Base-by-base conservation (phyloP, 2,888 invertebrate genomes). In the Osmoderma eremita region DNA sequence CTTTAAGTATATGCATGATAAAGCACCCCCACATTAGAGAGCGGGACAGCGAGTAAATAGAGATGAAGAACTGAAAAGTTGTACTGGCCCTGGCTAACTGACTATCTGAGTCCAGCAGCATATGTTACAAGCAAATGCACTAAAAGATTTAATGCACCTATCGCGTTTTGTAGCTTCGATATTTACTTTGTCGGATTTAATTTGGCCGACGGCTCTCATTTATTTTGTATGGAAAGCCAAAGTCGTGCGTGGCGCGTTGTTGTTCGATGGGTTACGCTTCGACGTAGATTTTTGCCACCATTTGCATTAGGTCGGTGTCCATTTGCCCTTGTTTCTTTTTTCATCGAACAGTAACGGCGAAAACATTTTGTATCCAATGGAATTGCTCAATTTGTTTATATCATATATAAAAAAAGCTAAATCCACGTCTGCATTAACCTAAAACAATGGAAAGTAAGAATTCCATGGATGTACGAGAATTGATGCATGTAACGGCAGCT, bases 121-220 rank as follows among this genome's bases (percentile, higher is more conserved):
- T 63, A 36, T 63, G 64, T 67, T 69, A 71, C 71, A 68, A 72
- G 70, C 71, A 64, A 67, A 74, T 78, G 77, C 75, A 76, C 74
- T 75, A 73, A 75, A 74, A 78, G 76, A 78, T 78, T 78, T 78
- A 78, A 78, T 78, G 75, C 75, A 63, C 39, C 67, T 63, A 58
- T 58, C 63, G 54, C 64, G 56, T 67, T 56, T 41, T 38, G 51
- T 50, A 36, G 49, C 56, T 48, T 20, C 56, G 56, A 56, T 65
- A 41, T 56, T 56, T 56, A 41, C 56, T 56, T 56, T 56, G n/a
- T 41, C 39, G 56, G 41, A 56, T 56, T 56, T 56, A 56, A 56
- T 56, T 56, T 41, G 41, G n/a, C 22, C 56, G 56, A 36, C 56
- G 22, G 39, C 10, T 56, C 41, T 42, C 41, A 56, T 41, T 39